Conservation (phyloP, 2,113 vertebrate species). For the Columba livia region DNA sequence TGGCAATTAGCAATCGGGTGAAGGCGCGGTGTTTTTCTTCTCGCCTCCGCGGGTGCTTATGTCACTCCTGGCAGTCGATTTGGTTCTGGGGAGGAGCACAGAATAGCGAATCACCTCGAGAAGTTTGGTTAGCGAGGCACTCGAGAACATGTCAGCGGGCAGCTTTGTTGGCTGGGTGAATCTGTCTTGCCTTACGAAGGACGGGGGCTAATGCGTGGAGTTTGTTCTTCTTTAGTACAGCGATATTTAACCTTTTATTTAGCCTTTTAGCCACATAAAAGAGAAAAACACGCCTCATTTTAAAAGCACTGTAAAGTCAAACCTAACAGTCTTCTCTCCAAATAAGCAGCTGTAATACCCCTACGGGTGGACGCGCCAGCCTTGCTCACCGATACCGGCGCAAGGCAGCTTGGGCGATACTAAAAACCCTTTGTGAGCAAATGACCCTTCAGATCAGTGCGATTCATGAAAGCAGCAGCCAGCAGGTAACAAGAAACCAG, state of each 20-base stretch:
- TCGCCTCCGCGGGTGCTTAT: background rate
- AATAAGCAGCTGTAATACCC: background rate
- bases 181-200: background rate
- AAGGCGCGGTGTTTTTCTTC: background rate
- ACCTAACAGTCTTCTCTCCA: background rate
- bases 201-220: background rate
- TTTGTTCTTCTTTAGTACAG: background rate
- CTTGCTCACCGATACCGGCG: accelerated
- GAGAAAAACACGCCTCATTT: background rate
- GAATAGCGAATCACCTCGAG: background rate
- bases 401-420: background rate
- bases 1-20: background rate
- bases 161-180: accelerated
- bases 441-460: accelerated
- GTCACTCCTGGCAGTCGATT: background rate
- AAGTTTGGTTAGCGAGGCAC: background rate
- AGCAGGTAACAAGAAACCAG: background rate
- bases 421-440: background rate
- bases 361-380: accelerated
- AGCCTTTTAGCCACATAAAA: background rate
- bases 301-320: background rate
- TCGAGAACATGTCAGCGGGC: accelerated
- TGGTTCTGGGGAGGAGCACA: background rate
- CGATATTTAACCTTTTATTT: accelerated
- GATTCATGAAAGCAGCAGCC: background rate